Evolutionary conservation across 2,797 vertebrate species (phyloP).

Genomic region (Scleropages formosus): DNA sequence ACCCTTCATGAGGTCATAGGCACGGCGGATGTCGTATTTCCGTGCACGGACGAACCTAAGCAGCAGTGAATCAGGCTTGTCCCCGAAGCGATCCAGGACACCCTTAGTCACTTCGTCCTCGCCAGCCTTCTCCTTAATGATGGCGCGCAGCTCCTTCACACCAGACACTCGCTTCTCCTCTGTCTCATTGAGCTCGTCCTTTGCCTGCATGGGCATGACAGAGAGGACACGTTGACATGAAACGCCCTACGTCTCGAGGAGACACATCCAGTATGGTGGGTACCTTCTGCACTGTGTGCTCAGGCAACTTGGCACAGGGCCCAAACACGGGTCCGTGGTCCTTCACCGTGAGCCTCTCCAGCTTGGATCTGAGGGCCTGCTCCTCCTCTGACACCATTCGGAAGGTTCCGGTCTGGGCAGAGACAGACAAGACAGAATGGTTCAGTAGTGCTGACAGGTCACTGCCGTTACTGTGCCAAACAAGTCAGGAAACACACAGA

Average conservation of each 20-base stretch:
- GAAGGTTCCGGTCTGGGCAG: constrained; percentile 85
- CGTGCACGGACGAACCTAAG: constrained; percentile 91
- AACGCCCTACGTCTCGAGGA: no score
- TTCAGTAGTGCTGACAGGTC: not conserved
- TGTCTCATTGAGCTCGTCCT: constrained; percentile 92
- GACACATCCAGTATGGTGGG: no score
- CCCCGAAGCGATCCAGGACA: constrained; percentile 77
- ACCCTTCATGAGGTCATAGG: constrained; percentile 94
- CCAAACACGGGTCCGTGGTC: constrained; percentile 92
- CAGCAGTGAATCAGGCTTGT: constrained; percentile 72
- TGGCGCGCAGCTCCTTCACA: constrained; percentile 75
- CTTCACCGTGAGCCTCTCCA: constrained; percentile 88
- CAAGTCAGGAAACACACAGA: constrained; percentile 28
- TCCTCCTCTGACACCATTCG: constrained; percentile 93
- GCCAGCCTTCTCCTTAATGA: constrained; percentile 77
- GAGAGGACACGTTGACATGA: not conserved
- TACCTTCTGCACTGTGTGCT: constrained; percentile 93
- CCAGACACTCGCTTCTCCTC: constrained; percentile 77
- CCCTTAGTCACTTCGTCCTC: constrained; percentile 78
- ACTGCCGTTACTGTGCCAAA: not conserved
- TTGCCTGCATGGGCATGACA: constrained; percentile 71
- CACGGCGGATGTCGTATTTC: constrained; percentile 83
- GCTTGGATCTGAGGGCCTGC: constrained; percentile 84
- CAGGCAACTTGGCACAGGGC: constrained; percentile 74
- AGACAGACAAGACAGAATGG: constrained; percentile 10